Conservation (phyloP, 2,888 invertebrate genomes). For the Pandemis heparana region DNA sequence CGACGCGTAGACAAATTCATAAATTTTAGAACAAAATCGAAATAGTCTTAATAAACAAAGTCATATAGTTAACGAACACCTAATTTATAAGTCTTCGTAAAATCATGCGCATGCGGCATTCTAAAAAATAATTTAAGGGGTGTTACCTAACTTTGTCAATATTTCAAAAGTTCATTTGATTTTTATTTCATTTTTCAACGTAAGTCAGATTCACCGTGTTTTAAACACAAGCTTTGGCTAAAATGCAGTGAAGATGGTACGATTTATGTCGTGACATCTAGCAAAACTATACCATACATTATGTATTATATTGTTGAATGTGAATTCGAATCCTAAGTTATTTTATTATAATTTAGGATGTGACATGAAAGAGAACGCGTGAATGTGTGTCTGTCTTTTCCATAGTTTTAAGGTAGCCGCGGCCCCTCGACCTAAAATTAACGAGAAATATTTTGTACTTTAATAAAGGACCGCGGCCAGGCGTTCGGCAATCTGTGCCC, state of each 20-base stretch:
- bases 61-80: constrained; percentile 64
- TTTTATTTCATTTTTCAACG: constrained; percentile 69
- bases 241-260: constrained; percentile 49
- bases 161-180: constrained; percentile 73
- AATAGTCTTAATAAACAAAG: constrained; percentile 66
- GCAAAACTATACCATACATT: constrained; percentile 60
- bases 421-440: constrained; percentile 73
- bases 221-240: constrained; percentile 66
- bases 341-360: constrained; percentile 30
- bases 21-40: constrained; percentile 74
- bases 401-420: constrained; percentile 56
- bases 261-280: constrained; percentile 62
- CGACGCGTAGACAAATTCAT: constrained; percentile 71
- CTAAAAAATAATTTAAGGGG: constrained; percentile 46
- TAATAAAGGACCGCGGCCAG: constrained; percentile 65
- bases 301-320: constrained; percentile 51
- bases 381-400: constrained; percentile 55
- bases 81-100: constrained; percentile 52
- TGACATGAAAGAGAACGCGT: constrained; percentile 37
- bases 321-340: constrained; percentile 26
- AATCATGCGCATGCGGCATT: constrained; percentile 47
- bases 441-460: constrained; percentile 82
- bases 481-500: not conserved
- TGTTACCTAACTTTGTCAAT: constrained; percentile 48
- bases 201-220: constrained; percentile 62